A percentile compares a stretch with the other conserved stretches of the same genome.
Conservation (phyloP, 2,888 invertebrate genomes). For the Camponotus fellah region DNA sequence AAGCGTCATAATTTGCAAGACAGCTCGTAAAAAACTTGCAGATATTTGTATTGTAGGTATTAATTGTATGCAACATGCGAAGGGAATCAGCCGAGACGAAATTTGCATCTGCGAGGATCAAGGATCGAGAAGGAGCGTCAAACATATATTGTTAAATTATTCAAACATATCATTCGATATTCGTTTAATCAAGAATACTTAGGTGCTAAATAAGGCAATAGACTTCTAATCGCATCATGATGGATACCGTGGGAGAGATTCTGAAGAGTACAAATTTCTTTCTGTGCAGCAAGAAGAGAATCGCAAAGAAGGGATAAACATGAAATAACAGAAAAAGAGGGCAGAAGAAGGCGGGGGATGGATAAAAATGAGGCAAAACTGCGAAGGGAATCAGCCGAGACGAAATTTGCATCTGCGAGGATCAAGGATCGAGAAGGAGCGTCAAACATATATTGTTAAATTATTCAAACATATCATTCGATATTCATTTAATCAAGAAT, state of each 20-base stretch:
- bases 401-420: slow-evolving; percentile 54
- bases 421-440: not conserved
- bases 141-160: not conserved
- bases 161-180: not conserved
- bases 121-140: not conserved
- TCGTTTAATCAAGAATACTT: not conserved
- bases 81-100: slow-evolving; percentile 65
- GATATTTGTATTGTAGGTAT: slow-evolving; percentile 71
- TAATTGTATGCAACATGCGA: slow-evolving; percentile 56
- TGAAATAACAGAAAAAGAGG: slow-evolving; percentile 71
- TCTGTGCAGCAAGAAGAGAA: slow-evolving; percentile 55
- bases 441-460: not conserved
- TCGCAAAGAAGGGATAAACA: slow-evolving; percentile 64
- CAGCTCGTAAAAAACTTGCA: slow-evolving; percentile 68
- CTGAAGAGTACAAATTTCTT: not conserved
- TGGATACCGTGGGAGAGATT: slow-evolving; percentile 1
- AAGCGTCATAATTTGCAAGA: slow-evolving; percentile 71
- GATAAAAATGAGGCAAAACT: slow-evolving; percentile 79
- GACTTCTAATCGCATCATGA: not conserved
- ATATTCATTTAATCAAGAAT: not conserved
- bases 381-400: slow-evolving; percentile 65
- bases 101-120: slow-evolving; percentile 50
- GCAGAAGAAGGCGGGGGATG: slow-evolving; percentile 53
- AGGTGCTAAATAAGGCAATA: not conserved
- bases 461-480: not conserved